These are phyloP conservation scores for Meloe dianella DNA, from an alignment of 2,888 invertebrate species.

Conservation along the genomic window DNA sequence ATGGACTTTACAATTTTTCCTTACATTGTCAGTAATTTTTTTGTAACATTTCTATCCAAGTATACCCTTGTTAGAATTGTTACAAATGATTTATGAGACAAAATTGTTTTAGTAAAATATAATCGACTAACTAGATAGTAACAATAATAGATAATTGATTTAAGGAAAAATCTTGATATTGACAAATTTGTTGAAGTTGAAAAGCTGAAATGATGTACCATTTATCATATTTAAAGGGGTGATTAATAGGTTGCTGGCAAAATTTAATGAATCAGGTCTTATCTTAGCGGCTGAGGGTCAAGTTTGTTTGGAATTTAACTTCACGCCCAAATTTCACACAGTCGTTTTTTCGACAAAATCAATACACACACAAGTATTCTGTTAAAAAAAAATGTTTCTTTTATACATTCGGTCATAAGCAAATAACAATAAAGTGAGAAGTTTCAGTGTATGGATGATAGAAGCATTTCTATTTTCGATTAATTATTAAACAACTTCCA, in stretches of 20 bases:
- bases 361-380: too few species aligned
- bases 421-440: too few species aligned
- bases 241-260: slow-evolving; percentile 3
- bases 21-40: neutral
- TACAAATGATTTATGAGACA: too few species aligned
- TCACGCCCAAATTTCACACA: neutral
- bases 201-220: slow-evolving; percentile 2
- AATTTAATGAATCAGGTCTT: slow-evolving; percentile 11
- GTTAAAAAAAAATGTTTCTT: too few species aligned
- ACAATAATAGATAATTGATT: neutral
- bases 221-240: slow-evolving; percentile 17
- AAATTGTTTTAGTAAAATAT: too few species aligned
- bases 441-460: too few species aligned
- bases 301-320: neutral
- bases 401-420: too few species aligned
- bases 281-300: slow-evolving; percentile 10
- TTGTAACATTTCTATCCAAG: neutral
- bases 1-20: slow-evolving; percentile 11
- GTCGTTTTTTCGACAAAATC: too few species aligned
- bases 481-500: too few species aligned
- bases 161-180: neutral
- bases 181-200: slow-evolving; percentile 4
- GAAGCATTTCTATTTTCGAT: too few species aligned
- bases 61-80: too few species aligned
- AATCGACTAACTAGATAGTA: neutral